Evolutionary conservation across 2,113 vertebrate species (phyloP).

Genomic region (Trochalopteron elliotii): DNA sequence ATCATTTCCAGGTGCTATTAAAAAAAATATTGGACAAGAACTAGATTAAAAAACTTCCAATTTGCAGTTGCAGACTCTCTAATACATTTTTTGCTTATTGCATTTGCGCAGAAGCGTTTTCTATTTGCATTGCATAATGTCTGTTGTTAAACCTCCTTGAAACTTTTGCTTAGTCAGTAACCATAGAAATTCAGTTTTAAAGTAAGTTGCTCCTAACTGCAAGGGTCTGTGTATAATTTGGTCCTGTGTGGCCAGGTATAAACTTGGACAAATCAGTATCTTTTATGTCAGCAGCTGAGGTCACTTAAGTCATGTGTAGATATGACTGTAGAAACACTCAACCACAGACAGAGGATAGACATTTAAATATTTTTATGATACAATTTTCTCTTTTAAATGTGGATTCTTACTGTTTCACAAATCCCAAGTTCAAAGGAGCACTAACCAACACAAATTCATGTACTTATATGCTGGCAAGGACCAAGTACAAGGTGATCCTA

Average conservation of each 20-base stretch:
- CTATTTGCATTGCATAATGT: not conserved
- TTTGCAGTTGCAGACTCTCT: not conserved
- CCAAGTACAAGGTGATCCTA: not conserved
- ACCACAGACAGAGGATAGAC: not conserved
- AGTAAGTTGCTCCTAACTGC: not conserved
- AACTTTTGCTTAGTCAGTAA: not conserved
- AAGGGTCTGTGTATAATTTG: not conserved
- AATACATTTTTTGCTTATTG: not conserved
- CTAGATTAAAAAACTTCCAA: not conserved
- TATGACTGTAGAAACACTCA: not conserved
- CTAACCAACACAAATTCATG: not conserved
- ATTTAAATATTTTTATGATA: not conserved
- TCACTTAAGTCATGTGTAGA: rapidly evolving
- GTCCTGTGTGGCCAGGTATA: not conserved
- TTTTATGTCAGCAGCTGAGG: not conserved
- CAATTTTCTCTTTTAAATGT: not conserved
- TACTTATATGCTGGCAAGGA: not conserved
- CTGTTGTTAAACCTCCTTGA: not conserved
- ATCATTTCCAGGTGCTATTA: not conserved
- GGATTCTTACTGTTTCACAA: not conserved
- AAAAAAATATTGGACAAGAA: not conserved
- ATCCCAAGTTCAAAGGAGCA: not conserved
- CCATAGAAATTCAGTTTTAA: not conserved
- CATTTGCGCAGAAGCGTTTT: not conserved
- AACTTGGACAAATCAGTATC: not conserved